Evolutionary conservation across 1,140 invertebrate genomes (phyloP), one percentile per base, ranked within the genome.

Genomic region (Drosophila cardini): DNA sequence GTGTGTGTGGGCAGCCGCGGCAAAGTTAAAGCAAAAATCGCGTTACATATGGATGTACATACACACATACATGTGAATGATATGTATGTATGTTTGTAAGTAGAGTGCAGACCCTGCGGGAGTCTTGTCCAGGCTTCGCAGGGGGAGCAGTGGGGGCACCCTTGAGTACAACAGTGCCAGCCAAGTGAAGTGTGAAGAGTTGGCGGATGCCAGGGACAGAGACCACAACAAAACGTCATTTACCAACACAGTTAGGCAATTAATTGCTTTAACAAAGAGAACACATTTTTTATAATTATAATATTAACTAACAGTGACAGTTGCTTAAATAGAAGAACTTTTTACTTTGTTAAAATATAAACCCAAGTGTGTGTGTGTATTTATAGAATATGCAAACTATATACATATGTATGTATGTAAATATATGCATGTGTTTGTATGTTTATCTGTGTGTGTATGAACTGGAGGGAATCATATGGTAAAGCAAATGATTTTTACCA

Each of bases 1-100:
- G 55, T 71, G 53, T 81, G 83, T 78, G 62, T 78, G 68, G 56
- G 76, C 64, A 67, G 63, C 58, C 48, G 82, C 83, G 83, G 83
- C 84, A 89, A 87, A 87, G 76, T 87, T 87, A 89, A 87, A 87
- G 83, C 68, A 89, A 61, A 84, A 86, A 73, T 72, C 84, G 83
- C 75, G 81, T 86, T 86, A 87, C 83, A 86, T 76, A 83, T 64
- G 13, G 9, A 50, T 40, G 34, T 63, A 50, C 45, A 50, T 10
- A 13, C 16, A 26, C 36, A 38, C 46, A 50, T 34, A 16, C 18
- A 30, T 34, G 16, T 32, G 45, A 34, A 9, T 52, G 64, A 5
- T 30, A 36, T 36, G 30, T 11, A 15, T 36, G 0, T 48, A 13
- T 53, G 36, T 45, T 1, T 67, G 73, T 62, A 45, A 45, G 43